Evolutionary conservation across 2,888 invertebrate species (phyloP).

Genomic region (Nebria brevicollis): DNA sequence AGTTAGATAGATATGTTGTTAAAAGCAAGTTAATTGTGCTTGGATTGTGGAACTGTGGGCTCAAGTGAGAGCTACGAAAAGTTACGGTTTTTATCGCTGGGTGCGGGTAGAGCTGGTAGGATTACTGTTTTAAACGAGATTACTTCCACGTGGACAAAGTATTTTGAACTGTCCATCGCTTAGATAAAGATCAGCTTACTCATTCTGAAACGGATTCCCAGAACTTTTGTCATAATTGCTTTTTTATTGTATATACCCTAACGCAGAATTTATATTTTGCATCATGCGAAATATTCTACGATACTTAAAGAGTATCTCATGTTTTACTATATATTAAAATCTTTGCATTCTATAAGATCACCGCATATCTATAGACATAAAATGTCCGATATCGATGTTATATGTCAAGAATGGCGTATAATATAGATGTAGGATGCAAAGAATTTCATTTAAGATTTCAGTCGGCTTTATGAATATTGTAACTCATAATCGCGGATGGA

Average conservation of each 20-base stretch:
- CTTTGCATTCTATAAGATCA: neutral
- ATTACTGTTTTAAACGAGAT: constrained; percentile 46
- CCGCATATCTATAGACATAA: neutral
- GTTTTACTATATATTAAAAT: no score
- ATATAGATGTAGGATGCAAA: neutral
- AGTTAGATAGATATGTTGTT: neutral
- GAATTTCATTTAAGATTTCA: constrained; percentile 24
- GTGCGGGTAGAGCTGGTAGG: constrained; percentile 19
- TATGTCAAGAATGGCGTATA: neutral
- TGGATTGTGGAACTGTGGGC: neutral
- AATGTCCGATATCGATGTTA: neutral
- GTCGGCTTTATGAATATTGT: constrained; percentile 16
- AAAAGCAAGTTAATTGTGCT: neutral
- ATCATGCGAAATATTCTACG: no score
- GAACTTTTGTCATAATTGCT: constrained; percentile 38
- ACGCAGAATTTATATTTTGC: neutral
- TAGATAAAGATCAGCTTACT: constrained; percentile 39
- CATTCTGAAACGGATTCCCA: neutral
- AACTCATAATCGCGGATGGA: neutral
- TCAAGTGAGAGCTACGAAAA: constrained; percentile 24
- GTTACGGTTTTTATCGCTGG: constrained; percentile 31
- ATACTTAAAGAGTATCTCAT: no score
- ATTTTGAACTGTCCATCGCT: constrained; percentile 30
- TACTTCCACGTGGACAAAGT: constrained; percentile 42
- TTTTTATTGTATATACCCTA: constrained; percentile 33